These are phyloP conservation scores for Chloropsis cyanopogon DNA, from an alignment of 2,113 vertebrate genomes.

Conservation along the genomic window DNA sequence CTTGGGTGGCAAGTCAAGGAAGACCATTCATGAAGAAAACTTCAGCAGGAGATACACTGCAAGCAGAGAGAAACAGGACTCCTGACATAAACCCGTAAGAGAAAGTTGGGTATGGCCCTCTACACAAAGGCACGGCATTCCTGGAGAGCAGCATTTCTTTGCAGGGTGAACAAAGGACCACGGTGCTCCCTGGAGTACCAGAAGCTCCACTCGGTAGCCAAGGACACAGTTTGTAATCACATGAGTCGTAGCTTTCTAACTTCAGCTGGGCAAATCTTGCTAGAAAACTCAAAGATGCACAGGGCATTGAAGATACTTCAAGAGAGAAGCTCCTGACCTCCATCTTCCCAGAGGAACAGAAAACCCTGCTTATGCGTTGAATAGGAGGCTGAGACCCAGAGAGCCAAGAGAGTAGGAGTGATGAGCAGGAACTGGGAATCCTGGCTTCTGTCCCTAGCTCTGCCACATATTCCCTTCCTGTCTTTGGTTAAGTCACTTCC, in stretches of 20 bases:
- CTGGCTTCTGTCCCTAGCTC: neutral
- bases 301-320: accelerated
- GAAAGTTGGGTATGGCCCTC: neutral
- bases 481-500: conserved; percentile 16
- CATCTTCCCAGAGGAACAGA: neutral
- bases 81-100: neutral
- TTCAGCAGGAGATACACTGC: neutral
- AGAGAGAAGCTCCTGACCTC: neutral
- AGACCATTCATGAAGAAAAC: accelerated
- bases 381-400: neutral
- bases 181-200: accelerated
- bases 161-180: neutral
- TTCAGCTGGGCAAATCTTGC: neutral
- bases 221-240: neutral
- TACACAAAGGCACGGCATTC: neutral
- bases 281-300: neutral
- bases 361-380: neutral
- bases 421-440: neutral
- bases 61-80: neutral
- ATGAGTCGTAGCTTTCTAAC: neutral
- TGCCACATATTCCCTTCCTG: conserved; percentile 37
- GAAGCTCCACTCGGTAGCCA: accelerated
- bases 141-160: neutral
- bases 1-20: neutral
- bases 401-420: neutral